A percentile compares a stretch with the other conserved stretches of the same genome.
Conservation (phyloP, 2,888 invertebrate genomes). For the Ecdyonurus torrentis region DNA sequence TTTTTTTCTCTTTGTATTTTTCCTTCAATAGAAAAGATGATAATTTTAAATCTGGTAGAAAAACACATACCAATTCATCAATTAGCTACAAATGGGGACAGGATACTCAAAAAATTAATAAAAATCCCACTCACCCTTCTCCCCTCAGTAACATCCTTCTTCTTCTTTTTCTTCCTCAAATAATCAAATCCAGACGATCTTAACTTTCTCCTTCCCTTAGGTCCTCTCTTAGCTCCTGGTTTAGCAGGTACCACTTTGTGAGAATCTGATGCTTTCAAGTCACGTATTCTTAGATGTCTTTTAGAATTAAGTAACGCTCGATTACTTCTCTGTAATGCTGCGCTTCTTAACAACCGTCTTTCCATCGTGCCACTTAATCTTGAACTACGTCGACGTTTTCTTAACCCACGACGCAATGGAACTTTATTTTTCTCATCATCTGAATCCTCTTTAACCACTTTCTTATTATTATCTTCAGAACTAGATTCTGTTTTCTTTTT, state of each 20-base stretch:
- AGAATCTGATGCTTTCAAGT: not conserved
- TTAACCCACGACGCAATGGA: not conserved
- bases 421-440: not conserved
- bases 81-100: no score
- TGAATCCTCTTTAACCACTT: not conserved
- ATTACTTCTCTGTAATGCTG: constrained; percentile 24
- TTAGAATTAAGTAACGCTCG: constrained; percentile 25
- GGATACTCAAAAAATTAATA: constrained; percentile 19
- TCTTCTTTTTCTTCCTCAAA: constrained; percentile 73
- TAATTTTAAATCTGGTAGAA: no score
- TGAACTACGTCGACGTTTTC: constrained; percentile 7
- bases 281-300: constrained; percentile 19
- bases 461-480: constrained; percentile 2
- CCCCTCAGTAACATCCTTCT: constrained; percentile 36
- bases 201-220: constrained; percentile 42
- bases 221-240: constrained; percentile 29
- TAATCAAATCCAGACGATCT: constrained; percentile 72
- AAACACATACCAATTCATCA: no score
- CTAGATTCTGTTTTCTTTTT: not conserved
- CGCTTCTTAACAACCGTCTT: constrained; percentile 23
- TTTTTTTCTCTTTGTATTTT: no score
- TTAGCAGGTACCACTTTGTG: not conserved
- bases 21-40: no score
- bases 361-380: constrained; percentile 11
- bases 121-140: constrained; percentile 11